Conservation (phyloP, 2,888 invertebrate species). For the Drosophila multiciliata region DNA sequence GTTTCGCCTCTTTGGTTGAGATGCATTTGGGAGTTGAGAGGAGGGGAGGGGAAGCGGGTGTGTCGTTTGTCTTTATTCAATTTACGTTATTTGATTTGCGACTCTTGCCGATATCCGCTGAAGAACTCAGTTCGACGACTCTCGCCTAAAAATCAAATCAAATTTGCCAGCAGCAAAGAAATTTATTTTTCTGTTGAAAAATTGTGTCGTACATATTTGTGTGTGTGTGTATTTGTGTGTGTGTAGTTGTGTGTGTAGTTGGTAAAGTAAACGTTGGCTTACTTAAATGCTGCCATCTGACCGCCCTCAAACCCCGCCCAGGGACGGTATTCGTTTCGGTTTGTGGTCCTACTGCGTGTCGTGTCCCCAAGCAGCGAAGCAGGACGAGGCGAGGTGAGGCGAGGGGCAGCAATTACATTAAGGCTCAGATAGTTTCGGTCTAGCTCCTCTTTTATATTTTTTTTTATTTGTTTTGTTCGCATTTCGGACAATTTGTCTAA, state of each 20-base stretch:
- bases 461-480: slow-evolving; percentile 21
- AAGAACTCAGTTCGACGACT: slow-evolving; percentile 36
- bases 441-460: slow-evolving; percentile 10
- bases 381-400: background rate
- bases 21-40: background rate
- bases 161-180: slow-evolving; percentile 61
- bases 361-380: slow-evolving; percentile 7
- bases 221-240: background rate
- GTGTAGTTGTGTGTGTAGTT: slow-evolving; percentile 16
- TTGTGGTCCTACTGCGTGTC: slow-evolving; percentile 41
- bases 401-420: slow-evolving; percentile 70
- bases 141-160: slow-evolving; percentile 69
- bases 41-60: slow-evolving; percentile 36
- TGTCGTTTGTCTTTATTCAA: slow-evolving; percentile 76
- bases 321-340: slow-evolving; percentile 3
- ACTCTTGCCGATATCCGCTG: slow-evolving; percentile 72
- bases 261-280: slow-evolving; percentile 40
- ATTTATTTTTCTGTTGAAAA: slow-evolving; percentile 53
- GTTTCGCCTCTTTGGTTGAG: slow-evolving; percentile 7
- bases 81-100: slow-evolving; percentile 79
- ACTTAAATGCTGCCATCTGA: slow-evolving; percentile 53
- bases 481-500: slow-evolving; percentile 60
- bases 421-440: slow-evolving; percentile 45
- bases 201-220: slow-evolving; percentile 13
- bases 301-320: slow-evolving; percentile 51